Evolutionary conservation across 2,113 vertebrate species (phyloP).

Genomic region (Proteles cristata): DNA sequence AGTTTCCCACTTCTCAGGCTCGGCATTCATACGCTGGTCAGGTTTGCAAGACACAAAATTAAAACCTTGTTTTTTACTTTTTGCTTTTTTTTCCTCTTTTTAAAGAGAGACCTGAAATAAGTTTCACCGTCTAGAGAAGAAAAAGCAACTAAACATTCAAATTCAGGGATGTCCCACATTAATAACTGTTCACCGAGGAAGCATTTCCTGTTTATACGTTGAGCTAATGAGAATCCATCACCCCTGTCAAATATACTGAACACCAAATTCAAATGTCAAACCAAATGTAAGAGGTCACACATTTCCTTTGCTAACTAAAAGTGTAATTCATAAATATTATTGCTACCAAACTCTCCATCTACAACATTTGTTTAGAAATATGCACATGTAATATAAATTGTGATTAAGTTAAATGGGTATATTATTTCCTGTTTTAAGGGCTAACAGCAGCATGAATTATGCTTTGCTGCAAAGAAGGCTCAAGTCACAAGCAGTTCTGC

Average conservation of each 20-base stretch:
- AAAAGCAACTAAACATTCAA: conserved; percentile 82
- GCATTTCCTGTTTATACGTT: conserved; percentile 93
- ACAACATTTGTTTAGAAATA: conserved; percentile 92
- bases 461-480: conserved; percentile 86
- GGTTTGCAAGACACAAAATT: background rate
- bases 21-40: background rate
- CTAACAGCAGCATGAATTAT: conserved; percentile 90
- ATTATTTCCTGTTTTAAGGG: conserved; percentile 93
- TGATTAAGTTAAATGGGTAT: conserved; percentile 92
- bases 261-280: conserved; percentile 92
- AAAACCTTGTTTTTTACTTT: conserved; percentile 4
- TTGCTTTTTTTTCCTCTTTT: background rate
- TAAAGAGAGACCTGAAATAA: conserved; percentile 53
- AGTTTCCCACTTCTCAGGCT: background rate
- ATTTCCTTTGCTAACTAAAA: conserved; percentile 93
- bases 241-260: conserved; percentile 87
- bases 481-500: conserved; percentile 81
- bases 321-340: conserved; percentile 94
- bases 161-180: conserved; percentile 84
- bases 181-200: conserved; percentile 90
- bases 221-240: conserved; percentile 92
- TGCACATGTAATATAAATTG: conserved; percentile 93
- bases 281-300: conserved; percentile 93
- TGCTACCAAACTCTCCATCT: conserved; percentile 91
- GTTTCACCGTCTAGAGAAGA: conserved; percentile 50